These are phyloP conservation scores for Neolamprologus falcicula DNA, from an alignment of 2,113 vertebrate genomes.

Conservation along the genomic window DNA sequence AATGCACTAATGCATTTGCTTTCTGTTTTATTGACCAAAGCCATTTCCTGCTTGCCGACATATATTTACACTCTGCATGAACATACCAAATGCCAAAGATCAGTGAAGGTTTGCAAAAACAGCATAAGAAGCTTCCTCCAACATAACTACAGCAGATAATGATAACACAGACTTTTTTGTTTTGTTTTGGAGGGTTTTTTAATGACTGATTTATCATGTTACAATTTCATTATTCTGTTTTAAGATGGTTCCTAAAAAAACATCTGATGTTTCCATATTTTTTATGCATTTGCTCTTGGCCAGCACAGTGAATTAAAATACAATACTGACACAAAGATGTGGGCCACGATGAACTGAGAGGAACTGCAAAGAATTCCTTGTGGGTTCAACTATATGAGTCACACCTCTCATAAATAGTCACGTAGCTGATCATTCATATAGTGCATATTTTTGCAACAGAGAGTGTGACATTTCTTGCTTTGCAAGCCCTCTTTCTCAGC, in stretches of 20 bases:
- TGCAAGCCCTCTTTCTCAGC: neutral
- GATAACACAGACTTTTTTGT: neutral
- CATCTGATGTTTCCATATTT: neutral
- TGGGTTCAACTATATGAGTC: neutral
- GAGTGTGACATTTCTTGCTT: neutral
- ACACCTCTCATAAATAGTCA: neutral
- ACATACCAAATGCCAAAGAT: neutral
- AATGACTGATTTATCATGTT: neutral
- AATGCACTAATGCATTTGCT: slow-evolving; percentile 41
- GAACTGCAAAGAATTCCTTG: neutral
- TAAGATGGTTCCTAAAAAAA: neutral
- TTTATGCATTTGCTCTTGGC: neutral
- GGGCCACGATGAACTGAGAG: neutral
- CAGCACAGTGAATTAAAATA: neutral
- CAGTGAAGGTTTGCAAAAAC: neutral
- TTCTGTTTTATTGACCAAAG: slow-evolving; percentile 41
- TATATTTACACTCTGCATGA: neutral
- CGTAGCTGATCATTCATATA: neutral
- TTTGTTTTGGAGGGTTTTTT: neutral
- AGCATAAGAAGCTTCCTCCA: neutral
- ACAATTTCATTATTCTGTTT: neutral
- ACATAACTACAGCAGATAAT: neutral
- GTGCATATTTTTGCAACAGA: neutral
- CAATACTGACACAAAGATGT: neutral
- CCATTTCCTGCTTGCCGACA: slow-evolving; percentile 42